phyloP scores from a whole-genome alignment of 2,888 invertebrate genomes.

The Drosophila macrospina region DNA sequence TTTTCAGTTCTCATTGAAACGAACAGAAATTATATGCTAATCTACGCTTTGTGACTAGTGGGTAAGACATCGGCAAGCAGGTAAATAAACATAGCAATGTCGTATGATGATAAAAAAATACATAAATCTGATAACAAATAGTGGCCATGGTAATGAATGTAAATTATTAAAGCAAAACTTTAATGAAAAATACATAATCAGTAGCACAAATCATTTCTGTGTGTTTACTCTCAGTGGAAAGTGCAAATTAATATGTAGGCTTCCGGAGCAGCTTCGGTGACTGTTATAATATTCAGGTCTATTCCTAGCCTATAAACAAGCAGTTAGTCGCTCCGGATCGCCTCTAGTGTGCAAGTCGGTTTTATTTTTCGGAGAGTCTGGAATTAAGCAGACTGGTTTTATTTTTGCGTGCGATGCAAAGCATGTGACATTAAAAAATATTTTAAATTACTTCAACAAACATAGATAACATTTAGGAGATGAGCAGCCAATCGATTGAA shows the following conservation, averaged over 20 bases:
- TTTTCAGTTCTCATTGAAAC: too few relatives aligned
- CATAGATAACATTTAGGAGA: constrained; percentile 29
- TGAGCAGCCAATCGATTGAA: constrained; percentile 52
- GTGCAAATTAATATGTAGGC: constrained; percentile 62
- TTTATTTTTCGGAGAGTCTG: constrained; percentile 19
- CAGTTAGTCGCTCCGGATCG: constrained; percentile 39
- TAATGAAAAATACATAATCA: constrained; percentile 14
- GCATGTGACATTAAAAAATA: constrained; percentile 65
- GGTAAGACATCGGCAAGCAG: background rate
- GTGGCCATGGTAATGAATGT: constrained; percentile 5
- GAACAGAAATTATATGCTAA: background rate
- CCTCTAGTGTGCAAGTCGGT: constrained; percentile 37
- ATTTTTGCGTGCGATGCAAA: constrained; percentile 20
- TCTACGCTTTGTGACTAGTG: background rate
- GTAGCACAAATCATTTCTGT: constrained; percentile 15
- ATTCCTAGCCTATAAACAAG: too few relatives aligned
- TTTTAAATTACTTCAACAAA: constrained; percentile 11
- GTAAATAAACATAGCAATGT: constrained; percentile 44
- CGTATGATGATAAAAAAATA: constrained; percentile 42
- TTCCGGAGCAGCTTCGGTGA: constrained; percentile 25
- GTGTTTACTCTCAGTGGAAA: constrained; percentile 40
- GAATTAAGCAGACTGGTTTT: constrained; percentile 27
- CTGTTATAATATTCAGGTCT: constrained; percentile 22
- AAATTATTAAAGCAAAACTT: constrained; percentile 25
- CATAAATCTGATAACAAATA: constrained; percentile 40